Evolutionary conservation across 1,140 invertebrate species (phyloP).

Genomic region (Atopsyche davidsoni): DNA sequence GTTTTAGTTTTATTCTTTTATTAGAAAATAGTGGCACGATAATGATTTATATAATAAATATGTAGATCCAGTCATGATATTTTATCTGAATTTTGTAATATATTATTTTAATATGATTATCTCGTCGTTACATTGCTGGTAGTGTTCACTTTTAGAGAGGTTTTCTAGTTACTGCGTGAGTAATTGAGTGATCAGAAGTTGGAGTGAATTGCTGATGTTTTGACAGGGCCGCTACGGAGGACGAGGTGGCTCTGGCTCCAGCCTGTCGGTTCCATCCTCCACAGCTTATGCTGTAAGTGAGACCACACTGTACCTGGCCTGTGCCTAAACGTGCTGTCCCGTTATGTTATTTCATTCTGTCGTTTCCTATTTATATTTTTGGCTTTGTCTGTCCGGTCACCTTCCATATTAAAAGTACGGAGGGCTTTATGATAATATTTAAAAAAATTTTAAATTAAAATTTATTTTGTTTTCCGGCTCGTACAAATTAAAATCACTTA

Average conservation of each 20-base stretch:
- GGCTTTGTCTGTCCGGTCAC: conserved; percentile 22
- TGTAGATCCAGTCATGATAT: too few relatives aligned
- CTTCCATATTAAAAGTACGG: conserved; percentile 17
- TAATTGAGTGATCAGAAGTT: too few relatives aligned
- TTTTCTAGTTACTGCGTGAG: not conserved
- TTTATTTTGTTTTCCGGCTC: not conserved
- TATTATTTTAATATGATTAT: too few relatives aligned
- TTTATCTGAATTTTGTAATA: too few relatives aligned
- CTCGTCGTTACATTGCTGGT: too few relatives aligned
- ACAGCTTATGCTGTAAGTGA: conserved; percentile 56
- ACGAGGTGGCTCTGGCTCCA: conserved; percentile 61
- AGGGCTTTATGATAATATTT: conserved; percentile 7
- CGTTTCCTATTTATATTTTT: conserved; percentile 18
- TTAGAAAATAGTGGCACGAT: too few relatives aligned
- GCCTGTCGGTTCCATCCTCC: conserved; percentile 67
- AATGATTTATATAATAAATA: too few relatives aligned
- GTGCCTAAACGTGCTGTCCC: conserved; percentile 23
- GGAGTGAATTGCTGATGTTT: conserved; percentile 40
- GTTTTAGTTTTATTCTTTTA: too few relatives aligned
- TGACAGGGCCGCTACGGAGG: conserved; percentile 45
- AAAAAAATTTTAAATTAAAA: not conserved
- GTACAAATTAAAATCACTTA: not conserved
- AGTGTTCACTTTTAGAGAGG: too few relatives aligned
- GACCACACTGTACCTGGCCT: conserved; percentile 33
- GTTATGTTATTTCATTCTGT: conserved; percentile 21